These are phyloP conservation scores for Astatoreochromis straeleni DNA, from an alignment of 2,113 vertebrate species.

Conservation along the genomic window DNA sequence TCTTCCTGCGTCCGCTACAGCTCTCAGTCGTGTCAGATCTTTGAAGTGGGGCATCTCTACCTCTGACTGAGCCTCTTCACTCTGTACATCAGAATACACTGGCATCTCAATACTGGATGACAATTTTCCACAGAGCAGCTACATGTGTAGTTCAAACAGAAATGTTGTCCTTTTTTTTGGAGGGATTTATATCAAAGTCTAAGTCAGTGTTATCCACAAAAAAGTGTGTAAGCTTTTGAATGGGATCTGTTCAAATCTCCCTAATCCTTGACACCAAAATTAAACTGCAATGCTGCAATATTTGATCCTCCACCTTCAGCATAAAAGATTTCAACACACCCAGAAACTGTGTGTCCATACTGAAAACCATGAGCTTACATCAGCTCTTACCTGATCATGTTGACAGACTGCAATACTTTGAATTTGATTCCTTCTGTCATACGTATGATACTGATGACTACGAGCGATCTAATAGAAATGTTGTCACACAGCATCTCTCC, in stretches of 20 bases:
- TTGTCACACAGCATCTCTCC: not conserved
- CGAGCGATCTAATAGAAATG: not conserved
- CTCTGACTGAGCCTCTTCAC: not conserved
- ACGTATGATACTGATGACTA: not conserved
- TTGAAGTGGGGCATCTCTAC: not conserved
- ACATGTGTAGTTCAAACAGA: conserved; percentile 6
- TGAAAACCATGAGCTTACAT: not conserved
- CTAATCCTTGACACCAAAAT: conserved; percentile 57
- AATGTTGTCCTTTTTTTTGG: not conserved
- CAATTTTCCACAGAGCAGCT: not conserved
- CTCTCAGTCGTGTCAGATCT: not conserved
- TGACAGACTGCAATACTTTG: not conserved
- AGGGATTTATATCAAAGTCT: conserved; percentile 48
- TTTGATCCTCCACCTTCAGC: conserved; percentile 37
- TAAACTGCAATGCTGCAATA: conserved; percentile 17
- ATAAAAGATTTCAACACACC: not conserved
- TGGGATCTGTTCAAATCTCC: conserved; percentile 36
- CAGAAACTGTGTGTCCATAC: not conserved
- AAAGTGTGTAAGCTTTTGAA: conserved; percentile 38
- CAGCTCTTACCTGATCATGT: not conserved
- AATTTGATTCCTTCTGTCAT: not conserved
- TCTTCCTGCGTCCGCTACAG: not conserved
- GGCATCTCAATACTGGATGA: not conserved
- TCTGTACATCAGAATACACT: not conserved
- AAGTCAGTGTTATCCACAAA: conserved; percentile 42